Base-by-base conservation (phyloP, 2,888 invertebrate species). In the Chouioia cunea region DNA sequence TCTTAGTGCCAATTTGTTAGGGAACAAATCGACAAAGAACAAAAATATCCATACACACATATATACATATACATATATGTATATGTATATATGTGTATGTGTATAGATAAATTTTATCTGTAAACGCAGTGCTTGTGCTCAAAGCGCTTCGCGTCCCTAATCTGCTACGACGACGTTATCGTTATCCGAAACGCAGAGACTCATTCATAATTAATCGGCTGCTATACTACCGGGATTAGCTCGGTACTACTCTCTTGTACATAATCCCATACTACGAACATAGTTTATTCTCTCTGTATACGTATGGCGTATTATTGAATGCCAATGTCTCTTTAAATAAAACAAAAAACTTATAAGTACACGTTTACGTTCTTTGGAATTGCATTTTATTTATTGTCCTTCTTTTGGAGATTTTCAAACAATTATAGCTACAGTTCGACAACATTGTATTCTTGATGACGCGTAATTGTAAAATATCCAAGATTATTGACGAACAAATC, bases 1-100 rank as follows among this genome's bases (percentile, higher is more conserved):
- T 81, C 79, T 77, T 79, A 81, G 79, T 82, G 81, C 78, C 80
- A 81, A 81, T 79, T 73, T 53, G 53, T 65, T 63, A 67, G 46
- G 57, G 60, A 65, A 50, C 16, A 50, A 56, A 48, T 15, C 23
- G 36, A 59, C 73, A 75, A 76, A 73, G 6, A 27, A 27, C 4
- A 12, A 36, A 36, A 36, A 1, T 1, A 36, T 12, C 10, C 6
- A 36, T 36, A 6, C 36, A 36, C 36, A 36, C 12, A 12, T 6
- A 12, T 6, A 36, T 36, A 36, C 12, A 36, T 10, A 27, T 27
- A 27, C 27, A 36, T 36, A 4, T 36, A 36, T 36, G 36, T 36
- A 36, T 36, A 36, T 12, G 36, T 36, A 36, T 36, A 36, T 36
- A 36, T 10, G 1, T 36, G 12, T 36, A 36, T 36, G 12, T 36